Base-by-base conservation (phyloP, 1,140 invertebrate species). In the Portunus trituberculatus region DNA sequence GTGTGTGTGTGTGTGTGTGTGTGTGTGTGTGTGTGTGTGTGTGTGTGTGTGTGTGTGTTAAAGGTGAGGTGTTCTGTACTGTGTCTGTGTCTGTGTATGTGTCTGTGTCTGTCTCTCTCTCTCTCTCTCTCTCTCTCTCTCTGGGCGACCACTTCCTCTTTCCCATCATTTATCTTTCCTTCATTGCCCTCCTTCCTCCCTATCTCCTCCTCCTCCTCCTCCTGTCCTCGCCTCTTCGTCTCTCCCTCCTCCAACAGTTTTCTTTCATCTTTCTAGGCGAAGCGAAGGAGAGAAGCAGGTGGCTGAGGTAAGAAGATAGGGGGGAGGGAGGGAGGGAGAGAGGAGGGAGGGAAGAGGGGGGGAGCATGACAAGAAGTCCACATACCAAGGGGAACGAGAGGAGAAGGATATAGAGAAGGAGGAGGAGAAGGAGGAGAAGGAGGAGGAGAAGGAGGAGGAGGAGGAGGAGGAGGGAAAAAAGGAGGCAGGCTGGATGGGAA, bases 311-410 rank as follows among this genome's bases (percentile, higher is more conserved):
- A n/a, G n/a, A 7, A 76, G 67, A 76, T 25, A 76, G 67, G 67
- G 20, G 20, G 67, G 1, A 8, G 8, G 8, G 67, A n/a, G n/a
- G 20, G 67, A 76, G 67, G 67, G n/a, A 25, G 67, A 8, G 67
- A n/a, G 0, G 67, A 25, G n/a, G 67, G 67, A 8, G 8, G 8
- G n/a, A 45, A 29, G n/a, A 32, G 86, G 86, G 86, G 32, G 86
- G 86, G 28, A 32, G 31, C 32, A 46, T 45, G 28, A 88, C 86
- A 46, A 88, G 86, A 88, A 88, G 29, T 28, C 86, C 32, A 88
- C 86, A 88, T 88, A 46, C 32, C n/a, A 88, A 88, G 86, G 84
- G 86, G 86, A 88, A 46, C 31, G 86, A 88, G 86, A 88, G 31
- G 86, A 88, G 86, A 32, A 88, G 86, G 86, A 25, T 7, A 28